Base-by-base conservation (phyloP, 2,113 vertebrate genomes). In the Odobenus rosmarus region DNA sequence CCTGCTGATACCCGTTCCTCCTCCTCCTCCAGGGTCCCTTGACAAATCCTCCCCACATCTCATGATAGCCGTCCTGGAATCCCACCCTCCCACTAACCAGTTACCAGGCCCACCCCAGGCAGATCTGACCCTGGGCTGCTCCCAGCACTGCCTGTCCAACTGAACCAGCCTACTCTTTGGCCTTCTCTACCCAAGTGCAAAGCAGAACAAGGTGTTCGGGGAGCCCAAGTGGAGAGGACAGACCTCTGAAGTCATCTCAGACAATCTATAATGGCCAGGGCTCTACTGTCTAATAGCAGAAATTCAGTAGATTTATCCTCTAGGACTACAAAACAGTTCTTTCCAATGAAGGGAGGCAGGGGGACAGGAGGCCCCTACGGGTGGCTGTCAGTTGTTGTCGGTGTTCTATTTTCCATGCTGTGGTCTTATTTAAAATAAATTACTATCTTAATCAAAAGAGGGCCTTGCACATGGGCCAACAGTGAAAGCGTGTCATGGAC, bases 311-410 rank as follows among this genome's bases (percentile, higher is more conserved):
- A 55, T 28, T 19, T 36, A 23, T 33, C 62, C 16, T 31, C 49
- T 26, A 31, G 11, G n/a, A 36, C n/a, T 85, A 7, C 13, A 39
- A 28, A 46, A n/a, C 11, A 28, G 19, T 64, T 15, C 4, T 33
- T 46, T 26, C 10, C 1, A 2, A 1, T 24, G 15, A 57, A 7
- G 28, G 15, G 71, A 71, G 2, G 16, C 46, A 11, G 36, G 62
- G 15, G 53, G n/a, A 21, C 7, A 0, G 42, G 21, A 15, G 6
- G 10, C 4, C 26, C 23, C 39, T 1, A 31, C 4, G 53, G 8
- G 13, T 5, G 57, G 31, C 0, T 0, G 16, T 10, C 7, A 19
- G 24, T 57, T 76, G 13, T 31, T 7, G 5, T 69, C 23, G 1
- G 16, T 23, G 0, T 62, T 79, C 42, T 85, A 19, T 86, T 80